Percentiles rank a stretch among this genome's conserved stretches.
phyloP scores from a whole-genome alignment of 2,888 invertebrate species.

The Hirudinaria manillensis region DNA sequence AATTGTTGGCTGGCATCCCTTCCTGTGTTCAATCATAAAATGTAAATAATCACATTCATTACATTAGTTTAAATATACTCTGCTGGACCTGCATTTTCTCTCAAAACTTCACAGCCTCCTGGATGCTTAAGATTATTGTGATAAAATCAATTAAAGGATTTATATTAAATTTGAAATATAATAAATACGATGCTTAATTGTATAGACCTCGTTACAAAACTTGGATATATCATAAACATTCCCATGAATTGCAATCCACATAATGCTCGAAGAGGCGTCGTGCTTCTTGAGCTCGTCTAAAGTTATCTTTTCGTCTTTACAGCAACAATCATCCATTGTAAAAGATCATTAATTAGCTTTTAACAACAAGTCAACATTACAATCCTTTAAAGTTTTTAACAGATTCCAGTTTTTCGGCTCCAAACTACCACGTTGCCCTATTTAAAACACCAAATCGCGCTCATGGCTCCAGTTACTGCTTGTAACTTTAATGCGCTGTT shows the following conservation, averaged over 20 bases:
- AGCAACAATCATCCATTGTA: too few relatives aligned
- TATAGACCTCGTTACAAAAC: constrained; percentile 19
- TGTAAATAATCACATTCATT: background rate
- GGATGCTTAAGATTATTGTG: constrained; percentile 5
- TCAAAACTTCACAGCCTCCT: constrained; percentile 10
- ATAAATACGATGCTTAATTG: background rate
- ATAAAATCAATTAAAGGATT: background rate
- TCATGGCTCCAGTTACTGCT: too few relatives aligned
- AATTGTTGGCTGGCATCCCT: constrained; percentile 14
- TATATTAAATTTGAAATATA: background rate
- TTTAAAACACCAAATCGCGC: too few relatives aligned
- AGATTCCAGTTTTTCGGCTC: too few relatives aligned
- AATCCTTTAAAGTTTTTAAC: too few relatives aligned
- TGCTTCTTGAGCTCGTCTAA: constrained; percentile 13
- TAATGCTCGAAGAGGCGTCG: background rate
- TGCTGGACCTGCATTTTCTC: constrained; percentile 11
- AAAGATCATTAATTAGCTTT: too few relatives aligned
- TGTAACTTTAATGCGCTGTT: too few relatives aligned
- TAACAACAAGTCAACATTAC: too few relatives aligned
- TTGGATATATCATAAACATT: constrained; percentile 37
- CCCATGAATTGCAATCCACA: constrained; percentile 37
- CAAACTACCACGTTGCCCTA: too few relatives aligned
- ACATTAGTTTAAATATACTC: background rate
- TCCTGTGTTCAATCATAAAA: constrained; percentile 2
- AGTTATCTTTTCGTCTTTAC: background rate